Base-by-base conservation (phyloP, 2,797 vertebrate genomes). In the Siniperca obscura region DNA sequence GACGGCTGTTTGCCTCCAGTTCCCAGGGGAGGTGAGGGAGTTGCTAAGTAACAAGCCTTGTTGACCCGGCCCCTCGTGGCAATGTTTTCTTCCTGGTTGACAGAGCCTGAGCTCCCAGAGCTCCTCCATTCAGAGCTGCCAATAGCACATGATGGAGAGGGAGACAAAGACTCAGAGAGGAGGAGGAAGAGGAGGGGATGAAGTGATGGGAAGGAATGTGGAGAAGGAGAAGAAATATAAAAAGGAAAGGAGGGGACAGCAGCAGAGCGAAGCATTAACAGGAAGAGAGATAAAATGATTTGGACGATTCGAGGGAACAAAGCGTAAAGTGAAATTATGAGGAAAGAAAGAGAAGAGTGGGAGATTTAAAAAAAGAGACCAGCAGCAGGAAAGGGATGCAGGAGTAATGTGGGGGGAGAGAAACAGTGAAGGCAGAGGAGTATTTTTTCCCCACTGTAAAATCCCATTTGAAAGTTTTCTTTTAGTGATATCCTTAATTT, bases 11-110 rank as follows among this genome's bases (percentile, higher is more conserved):
- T 34, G 67, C 70, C 81, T 80, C 64, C 78, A 64, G 81, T 87
- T 90, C 90, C 89, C 93, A 91, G 77, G 89, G 90, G 78, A 76
- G 80, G 83, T 4, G 80, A 46, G 65, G 88, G 66, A 77, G 93
- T 94, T 95, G 94, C 93, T 90, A 92, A 90, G 93, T 90, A 95
- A 93, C 93, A 87, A 86, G 92, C 87, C 90, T 90, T 92, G 91
- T 95, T 94, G 93, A 94, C 93, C 91, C 81, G 82, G 89, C 91
- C 90, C 89, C 93, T 92, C 75, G 86, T 91, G 92, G 88, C 59
- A 83, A 75, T 89, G 87, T 91, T 93, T 90, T 91, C 85, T 90
- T 91, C 89, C 87, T 85, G 88, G 89, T 80, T 75, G 87, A 87
- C 87, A 74, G 75, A 89, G 90, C 84, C 81, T 44, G 85, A 90